Conservation (phyloP, 1,140 invertebrate genomes). For the Brachionus sp. region DNA sequence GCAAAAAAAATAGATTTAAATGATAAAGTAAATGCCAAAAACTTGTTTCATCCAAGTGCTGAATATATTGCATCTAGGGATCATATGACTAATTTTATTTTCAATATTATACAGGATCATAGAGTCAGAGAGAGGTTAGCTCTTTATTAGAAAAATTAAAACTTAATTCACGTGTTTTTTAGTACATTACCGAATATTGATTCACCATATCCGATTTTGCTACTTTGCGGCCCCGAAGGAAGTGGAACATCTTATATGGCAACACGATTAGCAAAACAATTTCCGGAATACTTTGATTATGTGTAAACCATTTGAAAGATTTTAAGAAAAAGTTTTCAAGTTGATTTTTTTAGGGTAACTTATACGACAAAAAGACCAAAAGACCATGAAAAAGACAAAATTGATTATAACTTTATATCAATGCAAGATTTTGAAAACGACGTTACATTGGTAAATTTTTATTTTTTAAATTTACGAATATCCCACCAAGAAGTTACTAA, state of each 20-base stretch:
- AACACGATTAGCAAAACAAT: conserved; percentile 57
- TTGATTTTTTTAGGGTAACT: conserved; percentile 50
- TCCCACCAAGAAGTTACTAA: background rate
- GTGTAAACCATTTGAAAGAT: conserved; percentile 49
- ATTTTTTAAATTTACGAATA: background rate
- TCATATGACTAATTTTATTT: conserved; percentile 59
- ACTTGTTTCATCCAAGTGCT: conserved; percentile 56
- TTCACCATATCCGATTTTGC: conserved; percentile 59
- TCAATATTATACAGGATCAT: conserved; percentile 56
- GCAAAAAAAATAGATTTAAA: conserved; percentile 53
- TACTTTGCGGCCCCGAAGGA: conserved; percentile 58
- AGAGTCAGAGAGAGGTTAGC: conserved; percentile 55
- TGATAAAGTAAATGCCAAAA: conserved; percentile 57
- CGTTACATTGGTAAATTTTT: conserved; percentile 54
- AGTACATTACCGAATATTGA: conserved; percentile 58
- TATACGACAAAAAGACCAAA: conserved; percentile 54
- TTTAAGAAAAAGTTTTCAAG: background rate
- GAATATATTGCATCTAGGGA: conserved; percentile 57
- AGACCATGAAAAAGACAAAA: conserved; percentile 52
- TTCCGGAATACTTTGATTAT: conserved; percentile 59
- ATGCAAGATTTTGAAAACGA: conserved; percentile 57
- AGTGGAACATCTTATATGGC: conserved; percentile 56
- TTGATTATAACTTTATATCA: conserved; percentile 56
- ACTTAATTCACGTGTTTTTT: conserved; percentile 44
- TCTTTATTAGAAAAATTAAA: background rate